These are phyloP conservation scores for Heptranchias perlo DNA, from an alignment of 2,113 vertebrate genomes.

Conservation along the genomic window DNA sequence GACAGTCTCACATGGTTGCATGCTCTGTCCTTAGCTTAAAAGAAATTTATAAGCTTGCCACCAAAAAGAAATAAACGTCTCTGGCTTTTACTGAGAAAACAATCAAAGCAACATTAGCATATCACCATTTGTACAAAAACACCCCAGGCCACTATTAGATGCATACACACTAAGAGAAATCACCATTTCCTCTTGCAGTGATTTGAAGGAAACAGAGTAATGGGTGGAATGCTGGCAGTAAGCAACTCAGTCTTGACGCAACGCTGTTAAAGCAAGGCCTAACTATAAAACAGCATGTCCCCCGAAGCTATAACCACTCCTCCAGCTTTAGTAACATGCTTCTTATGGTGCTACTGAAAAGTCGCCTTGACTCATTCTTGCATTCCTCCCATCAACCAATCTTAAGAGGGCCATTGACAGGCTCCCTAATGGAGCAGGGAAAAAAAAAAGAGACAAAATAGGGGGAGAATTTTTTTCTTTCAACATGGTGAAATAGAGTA, in stretches of 20 bases:
- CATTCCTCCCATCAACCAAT: background rate
- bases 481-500: background rate
- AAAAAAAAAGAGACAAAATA: background rate
- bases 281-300: background rate
- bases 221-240: background rate
- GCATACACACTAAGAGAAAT: background rate
- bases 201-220: background rate
- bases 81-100: background rate
- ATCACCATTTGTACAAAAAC: background rate
- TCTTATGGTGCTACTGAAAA: background rate
- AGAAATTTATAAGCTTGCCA: background rate
- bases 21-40: background rate
- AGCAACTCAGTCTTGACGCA: background rate
- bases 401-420: background rate
- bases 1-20: background rate
- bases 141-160: constrained; percentile 24
- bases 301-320: background rate
- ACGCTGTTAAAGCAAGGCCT: background rate
- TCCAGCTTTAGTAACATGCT: background rate
- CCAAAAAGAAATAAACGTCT: background rate
- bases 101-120: background rate
- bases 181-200: background rate
- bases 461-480: background rate
- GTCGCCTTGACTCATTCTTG: background rate
- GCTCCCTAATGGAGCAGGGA: no score